These are phyloP conservation scores for Tholera decimalis DNA, from an alignment of 2,888 invertebrate genomes.

Conservation along the genomic window DNA sequence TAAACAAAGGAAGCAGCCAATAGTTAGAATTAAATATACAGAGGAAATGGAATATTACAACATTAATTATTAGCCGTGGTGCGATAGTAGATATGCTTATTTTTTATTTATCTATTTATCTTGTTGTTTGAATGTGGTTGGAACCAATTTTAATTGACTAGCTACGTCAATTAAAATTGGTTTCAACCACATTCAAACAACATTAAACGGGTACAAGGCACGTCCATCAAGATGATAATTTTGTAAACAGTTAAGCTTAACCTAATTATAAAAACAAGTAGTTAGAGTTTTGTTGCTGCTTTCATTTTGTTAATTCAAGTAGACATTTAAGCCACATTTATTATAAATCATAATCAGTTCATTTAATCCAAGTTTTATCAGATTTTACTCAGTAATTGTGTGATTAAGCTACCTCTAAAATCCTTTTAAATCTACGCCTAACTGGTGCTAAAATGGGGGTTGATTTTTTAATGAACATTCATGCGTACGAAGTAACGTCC, in stretches of 20 bases:
- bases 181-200: constrained; percentile 11
- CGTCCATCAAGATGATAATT: constrained; percentile 10
- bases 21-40: constrained; percentile 49
- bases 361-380: background rate
- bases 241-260: background rate
- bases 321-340: background rate
- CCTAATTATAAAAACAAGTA: background rate
- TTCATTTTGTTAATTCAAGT: background rate
- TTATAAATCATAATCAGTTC: background rate
- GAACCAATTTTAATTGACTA: too few relatives aligned
- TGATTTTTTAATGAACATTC: too few relatives aligned
- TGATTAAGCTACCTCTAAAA: too few relatives aligned
- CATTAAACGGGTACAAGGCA: background rate
- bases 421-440: too few relatives aligned
- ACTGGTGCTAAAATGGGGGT: too few relatives aligned
- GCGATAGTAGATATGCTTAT: background rate
- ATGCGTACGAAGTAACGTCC: too few relatives aligned
- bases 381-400: background rate
- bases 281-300: background rate
- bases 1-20: constrained; percentile 54
- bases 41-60: constrained; percentile 37
- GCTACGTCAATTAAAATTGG: constrained; percentile 39
- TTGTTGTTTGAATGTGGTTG: too few relatives aligned
- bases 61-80: constrained; percentile 33
- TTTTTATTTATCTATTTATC: too few relatives aligned